Evolutionary conservation across 2,888 invertebrate species (phyloP).

Genomic region (Bhutanitis thaidina): DNA sequence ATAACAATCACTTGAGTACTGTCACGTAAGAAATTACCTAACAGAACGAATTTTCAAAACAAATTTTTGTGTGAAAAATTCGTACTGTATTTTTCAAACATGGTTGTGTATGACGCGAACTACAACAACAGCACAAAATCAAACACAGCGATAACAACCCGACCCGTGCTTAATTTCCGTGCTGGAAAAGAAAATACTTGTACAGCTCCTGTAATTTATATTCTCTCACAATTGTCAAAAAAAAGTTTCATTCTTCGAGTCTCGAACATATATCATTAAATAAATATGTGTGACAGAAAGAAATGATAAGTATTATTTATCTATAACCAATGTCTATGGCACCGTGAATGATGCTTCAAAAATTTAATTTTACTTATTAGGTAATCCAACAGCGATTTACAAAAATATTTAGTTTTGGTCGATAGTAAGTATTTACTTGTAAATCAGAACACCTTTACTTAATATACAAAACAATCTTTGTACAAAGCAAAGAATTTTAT

Average conservation of each 20-base stretch:
- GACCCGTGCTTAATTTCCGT: constrained; percentile 3
- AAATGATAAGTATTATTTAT: neutral
- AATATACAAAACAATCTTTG: constrained; percentile 3
- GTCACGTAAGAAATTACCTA: constrained; percentile 17
- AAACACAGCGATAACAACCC: constrained; percentile 33
- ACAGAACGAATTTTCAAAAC: constrained; percentile 41
- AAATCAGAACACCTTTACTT: neutral
- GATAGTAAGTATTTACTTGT: neutral
- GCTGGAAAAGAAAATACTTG: constrained; percentile 5
- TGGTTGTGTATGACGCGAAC: constrained; percentile 32
- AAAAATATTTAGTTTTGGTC: no score
- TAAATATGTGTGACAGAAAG: neutral
- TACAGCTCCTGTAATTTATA: constrained; percentile 8
- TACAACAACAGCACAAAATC: constrained; percentile 28
- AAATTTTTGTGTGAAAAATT: constrained; percentile 37
- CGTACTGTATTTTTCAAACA: constrained; percentile 37
- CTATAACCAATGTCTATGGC: neutral
- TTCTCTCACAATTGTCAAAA: constrained; percentile 4
- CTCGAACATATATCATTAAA: no score
- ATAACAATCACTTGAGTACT: constrained; percentile 7
- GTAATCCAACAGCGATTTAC: no score
- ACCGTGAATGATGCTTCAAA: constrained; percentile 4
- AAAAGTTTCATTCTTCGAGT: neutral
- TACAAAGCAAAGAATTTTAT: constrained; percentile 10
- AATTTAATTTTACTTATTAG: neutral